These are phyloP conservation scores for Microtus montanus DNA, from an alignment of 2,113 vertebrate species.

Conservation along the genomic window DNA sequence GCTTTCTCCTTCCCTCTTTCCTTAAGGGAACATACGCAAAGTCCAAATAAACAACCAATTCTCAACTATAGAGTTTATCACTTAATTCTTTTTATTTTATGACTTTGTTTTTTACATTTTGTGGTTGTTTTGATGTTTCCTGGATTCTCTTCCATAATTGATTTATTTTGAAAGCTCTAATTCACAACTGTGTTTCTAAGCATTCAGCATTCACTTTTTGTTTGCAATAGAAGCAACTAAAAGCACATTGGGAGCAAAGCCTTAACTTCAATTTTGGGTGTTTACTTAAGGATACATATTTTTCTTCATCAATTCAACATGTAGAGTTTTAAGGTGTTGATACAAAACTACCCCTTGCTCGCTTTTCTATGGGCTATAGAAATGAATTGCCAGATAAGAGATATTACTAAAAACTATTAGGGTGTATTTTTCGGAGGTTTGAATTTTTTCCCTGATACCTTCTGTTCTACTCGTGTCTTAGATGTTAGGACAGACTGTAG, in stretches of 20 bases:
- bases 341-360: background rate
- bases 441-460: background rate
- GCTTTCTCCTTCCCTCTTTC: background rate
- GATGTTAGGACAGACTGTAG: background rate
- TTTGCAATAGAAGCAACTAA: background rate
- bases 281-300: background rate
- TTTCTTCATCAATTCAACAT: background rate
- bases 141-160: background rate
- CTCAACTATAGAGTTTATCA: background rate
- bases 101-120: background rate
- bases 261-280: background rate
- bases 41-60: background rate
- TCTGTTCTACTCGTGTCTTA: background rate
- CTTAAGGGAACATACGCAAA: no score
- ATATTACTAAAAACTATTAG: background rate
- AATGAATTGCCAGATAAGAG: background rate
- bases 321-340: background rate
- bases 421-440: background rate
- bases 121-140: background rate
- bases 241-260: background rate
- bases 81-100: background rate
- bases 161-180: background rate
- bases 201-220: background rate
- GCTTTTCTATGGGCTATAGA: background rate
- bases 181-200: background rate